Base-by-base conservation (phyloP, 2,888 invertebrate species). In the Tetrapedia diversipes region DNA sequence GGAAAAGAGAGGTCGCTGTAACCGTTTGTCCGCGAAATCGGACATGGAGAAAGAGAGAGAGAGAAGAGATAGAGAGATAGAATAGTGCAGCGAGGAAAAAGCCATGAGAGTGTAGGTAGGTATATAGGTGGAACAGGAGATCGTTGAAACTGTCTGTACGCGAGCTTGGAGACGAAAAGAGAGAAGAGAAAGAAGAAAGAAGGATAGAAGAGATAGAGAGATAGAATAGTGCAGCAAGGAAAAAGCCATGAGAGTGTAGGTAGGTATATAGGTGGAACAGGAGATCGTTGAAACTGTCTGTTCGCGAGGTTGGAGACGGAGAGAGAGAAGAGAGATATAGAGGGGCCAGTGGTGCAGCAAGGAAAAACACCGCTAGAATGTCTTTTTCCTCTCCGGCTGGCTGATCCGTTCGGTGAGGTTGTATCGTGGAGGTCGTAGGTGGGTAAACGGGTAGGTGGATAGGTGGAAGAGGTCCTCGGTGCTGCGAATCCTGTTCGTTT, bases 401-500 rank as follows among this genome's bases (percentile, higher is more conserved):
- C 39, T 37, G 65, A 49, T 47, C 56, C 32, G 37, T n/a, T 24
- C 66, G 49, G 71, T 53, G 39, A 80, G 67, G 78, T 80, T 66
- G 51, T 59, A n/a, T n/a, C n/a, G n/a, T 49, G 59, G 53, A 64
- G 67, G 71, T 68, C 47, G 70, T 77, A 71, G 79, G 79, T 75
- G 79, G 71, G 60, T 56, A 73, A 65, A 74, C 71, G 80, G 76
- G 61, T 70, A 70, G 78, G 81, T 66, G 75, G 72, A 66, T 73
- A 80, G 80, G 81, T 79, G 82, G 86, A 81, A 86, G 86, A 86
- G 87, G 82, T 83, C 83, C 80, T 83, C 79, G 61, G 81, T 70
- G 81, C 37, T 65, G 61, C 39, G 61, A 51, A 83, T 75, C 64
- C 71, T 66, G 73, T 49, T 45, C 57, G 82, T 68, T 77, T 87